Evolutionary conservation across 2,113 vertebrate species (phyloP).

Genomic region (Pelmatolapia mariae): DNA sequence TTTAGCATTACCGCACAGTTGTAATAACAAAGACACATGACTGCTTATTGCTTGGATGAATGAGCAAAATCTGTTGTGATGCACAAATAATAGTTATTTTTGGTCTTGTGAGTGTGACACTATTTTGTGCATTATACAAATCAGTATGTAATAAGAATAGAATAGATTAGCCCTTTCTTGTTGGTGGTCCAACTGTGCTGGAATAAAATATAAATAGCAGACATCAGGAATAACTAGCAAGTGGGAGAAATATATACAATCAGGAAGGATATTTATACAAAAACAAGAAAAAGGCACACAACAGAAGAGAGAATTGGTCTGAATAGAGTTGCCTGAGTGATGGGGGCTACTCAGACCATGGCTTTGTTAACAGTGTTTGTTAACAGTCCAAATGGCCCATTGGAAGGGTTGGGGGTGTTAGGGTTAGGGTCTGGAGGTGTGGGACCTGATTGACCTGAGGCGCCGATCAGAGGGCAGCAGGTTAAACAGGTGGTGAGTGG

Average conservation of each 20-base stretch:
- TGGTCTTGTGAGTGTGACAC: background rate
- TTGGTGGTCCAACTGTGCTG: background rate
- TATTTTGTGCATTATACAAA: background rate
- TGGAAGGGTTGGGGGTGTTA: background rate
- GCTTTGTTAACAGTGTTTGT: background rate
- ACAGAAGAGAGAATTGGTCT: background rate
- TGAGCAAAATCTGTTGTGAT: background rate
- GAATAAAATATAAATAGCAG: background rate
- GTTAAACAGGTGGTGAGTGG: background rate
- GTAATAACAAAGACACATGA: background rate
- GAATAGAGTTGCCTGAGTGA: background rate
- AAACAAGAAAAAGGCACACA: background rate
- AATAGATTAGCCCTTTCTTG: background rate
- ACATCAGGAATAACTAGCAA: too few relatives aligned
- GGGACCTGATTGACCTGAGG: background rate
- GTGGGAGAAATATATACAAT: too few relatives aligned
- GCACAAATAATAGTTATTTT: background rate
- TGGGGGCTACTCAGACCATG: background rate
- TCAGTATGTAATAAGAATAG: background rate
- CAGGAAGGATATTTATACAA: background rate
- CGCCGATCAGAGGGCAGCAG: background rate
- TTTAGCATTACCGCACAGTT: background rate
- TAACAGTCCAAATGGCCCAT: background rate
- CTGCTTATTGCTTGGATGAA: background rate
- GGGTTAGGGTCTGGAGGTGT: background rate